phyloP scores from a whole-genome alignment of 2,888 invertebrate genomes.

The Callimorpha dominula region DNA sequence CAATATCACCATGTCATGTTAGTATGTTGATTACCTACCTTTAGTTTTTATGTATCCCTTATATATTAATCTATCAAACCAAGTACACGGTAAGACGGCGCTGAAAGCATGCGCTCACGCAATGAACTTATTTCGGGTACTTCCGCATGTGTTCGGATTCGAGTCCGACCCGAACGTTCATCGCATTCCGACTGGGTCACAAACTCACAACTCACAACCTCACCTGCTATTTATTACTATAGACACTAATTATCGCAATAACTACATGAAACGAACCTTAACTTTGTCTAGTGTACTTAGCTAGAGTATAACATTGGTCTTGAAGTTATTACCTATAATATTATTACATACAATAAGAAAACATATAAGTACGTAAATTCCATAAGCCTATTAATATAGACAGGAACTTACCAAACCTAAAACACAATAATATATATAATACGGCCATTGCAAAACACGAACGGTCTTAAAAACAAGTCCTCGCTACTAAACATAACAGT shows the following conservation, averaged over 20 bases:
- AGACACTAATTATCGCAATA: neutral
- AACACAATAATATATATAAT: neutral
- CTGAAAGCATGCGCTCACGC: conserved; percentile 66
- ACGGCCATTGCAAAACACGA: neutral
- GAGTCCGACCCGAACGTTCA: conserved; percentile 65
- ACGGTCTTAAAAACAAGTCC: neutral
- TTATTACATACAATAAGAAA: no score
- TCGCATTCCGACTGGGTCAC: conserved; percentile 72
- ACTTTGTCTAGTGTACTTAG: neutral
- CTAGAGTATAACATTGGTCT: neutral
- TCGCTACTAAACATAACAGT: conserved; percentile 9
- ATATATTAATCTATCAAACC: neutral
- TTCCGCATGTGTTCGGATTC: conserved; percentile 79
- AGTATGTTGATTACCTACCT: neutral
- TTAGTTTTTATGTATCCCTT: neutral
- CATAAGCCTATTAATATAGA: neutral
- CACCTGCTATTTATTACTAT: conserved; percentile 8
- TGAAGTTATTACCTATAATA: neutral
- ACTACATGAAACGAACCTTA: neutral
- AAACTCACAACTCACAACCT: conserved; percentile 23
- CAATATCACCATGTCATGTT: conserved; percentile 17
- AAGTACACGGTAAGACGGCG: conserved; percentile 14
- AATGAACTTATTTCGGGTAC: conserved; percentile 82
- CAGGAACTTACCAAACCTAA: neutral
- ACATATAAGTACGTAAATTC: no score